Evolutionary conservation across 2,113 vertebrate species (phyloP).

Genomic region (Lampris incognitus): DNA sequence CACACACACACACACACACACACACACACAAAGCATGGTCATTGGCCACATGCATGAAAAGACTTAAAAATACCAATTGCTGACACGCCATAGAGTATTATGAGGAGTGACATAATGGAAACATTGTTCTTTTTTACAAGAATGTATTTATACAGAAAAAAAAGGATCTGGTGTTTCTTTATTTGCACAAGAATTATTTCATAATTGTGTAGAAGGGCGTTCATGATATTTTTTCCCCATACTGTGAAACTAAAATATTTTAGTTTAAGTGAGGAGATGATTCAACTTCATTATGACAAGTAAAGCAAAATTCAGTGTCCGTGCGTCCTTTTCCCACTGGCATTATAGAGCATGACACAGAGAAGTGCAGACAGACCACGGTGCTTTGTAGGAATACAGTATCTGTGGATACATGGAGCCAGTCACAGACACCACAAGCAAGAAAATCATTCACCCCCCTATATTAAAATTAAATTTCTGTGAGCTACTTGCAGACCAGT

Average conservation of each 20-base stretch:
- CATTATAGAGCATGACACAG: neutral
- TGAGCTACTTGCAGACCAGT: too few species aligned
- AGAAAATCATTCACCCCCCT: too few species aligned
- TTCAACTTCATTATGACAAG: neutral
- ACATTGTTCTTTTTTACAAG: neutral
- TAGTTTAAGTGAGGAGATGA: neutral
- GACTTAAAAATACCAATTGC: neutral
- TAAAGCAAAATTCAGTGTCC: neutral
- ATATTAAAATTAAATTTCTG: too few species aligned
- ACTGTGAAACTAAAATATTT: neutral
- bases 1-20: conserved; percentile 3
- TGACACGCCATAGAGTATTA: conserved; percentile 1
- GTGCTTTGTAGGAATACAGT: neutral
- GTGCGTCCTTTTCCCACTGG: neutral
- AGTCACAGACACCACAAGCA: too few species aligned
- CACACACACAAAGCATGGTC: neutral
- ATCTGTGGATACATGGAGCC: neutral
- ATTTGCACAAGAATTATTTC: neutral
- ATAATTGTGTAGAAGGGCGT: neutral
- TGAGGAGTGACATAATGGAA: neutral
- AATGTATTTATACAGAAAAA: neutral
- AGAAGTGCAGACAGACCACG: neutral
- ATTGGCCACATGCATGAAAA: neutral
- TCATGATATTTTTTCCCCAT: too few species aligned
- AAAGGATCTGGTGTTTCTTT: neutral